Percentiles rank a stretch among this genome's conserved stretches.
Conservation (phyloP, 2,113 vertebrate species). For the Centrocercus urophasianus region DNA sequence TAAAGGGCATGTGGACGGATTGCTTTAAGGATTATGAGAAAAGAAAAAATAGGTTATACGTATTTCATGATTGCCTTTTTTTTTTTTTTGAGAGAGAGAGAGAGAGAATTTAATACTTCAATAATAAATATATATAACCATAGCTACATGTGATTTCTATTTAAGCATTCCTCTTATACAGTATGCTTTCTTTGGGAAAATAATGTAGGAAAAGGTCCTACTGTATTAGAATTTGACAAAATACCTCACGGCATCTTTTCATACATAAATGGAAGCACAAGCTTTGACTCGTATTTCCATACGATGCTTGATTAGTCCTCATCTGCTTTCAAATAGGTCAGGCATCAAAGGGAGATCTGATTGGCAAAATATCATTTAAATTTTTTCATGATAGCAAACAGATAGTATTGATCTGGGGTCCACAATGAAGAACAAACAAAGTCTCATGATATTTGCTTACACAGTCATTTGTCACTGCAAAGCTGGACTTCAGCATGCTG, state of each 20-base stretch:
- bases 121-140: not conserved
- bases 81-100: too few relatives aligned
- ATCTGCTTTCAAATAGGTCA: not conserved
- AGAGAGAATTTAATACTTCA: not conserved
- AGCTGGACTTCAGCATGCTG: slow-evolving; percentile 1
- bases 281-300: not conserved
- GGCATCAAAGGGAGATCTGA: not conserved
- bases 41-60: not conserved
- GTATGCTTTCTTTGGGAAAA: not conserved
- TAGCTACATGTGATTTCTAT: not conserved
- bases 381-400: not conserved
- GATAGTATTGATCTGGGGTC: not conserved
- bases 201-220: not conserved
- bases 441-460: not conserved
- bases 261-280: not conserved
- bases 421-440: not conserved
- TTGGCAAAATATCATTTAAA: not conserved
- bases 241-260: not conserved
- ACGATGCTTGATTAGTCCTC: not conserved
- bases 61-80: not conserved
- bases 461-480: not conserved
- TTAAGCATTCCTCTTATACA: not conserved
- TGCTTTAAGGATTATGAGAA: not conserved
- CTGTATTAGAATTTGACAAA: not conserved
- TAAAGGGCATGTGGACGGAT: not conserved